Conservation (phyloP, 2,113 vertebrate genomes). For the Oryzias woworae region DNA sequence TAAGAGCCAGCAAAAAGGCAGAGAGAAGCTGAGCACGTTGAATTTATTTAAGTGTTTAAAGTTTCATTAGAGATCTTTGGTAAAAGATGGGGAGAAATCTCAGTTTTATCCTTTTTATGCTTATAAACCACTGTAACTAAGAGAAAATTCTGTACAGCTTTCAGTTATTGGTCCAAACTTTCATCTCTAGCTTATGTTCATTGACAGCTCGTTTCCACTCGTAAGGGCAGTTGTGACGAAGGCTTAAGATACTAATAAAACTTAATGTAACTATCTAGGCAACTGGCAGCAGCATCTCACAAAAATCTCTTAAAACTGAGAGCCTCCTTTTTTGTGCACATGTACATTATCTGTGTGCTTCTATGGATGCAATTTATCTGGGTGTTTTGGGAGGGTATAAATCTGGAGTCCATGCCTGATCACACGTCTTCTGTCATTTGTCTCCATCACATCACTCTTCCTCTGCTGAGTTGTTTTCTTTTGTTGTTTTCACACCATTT, state of each 20-base stretch:
- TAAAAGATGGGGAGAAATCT: not conserved
- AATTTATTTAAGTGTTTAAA: not conserved
- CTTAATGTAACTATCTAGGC: conserved; percentile 48
- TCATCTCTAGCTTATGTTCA: not conserved
- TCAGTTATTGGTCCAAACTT: not conserved
- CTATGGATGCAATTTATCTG: not conserved
- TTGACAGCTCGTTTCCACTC: too few species aligned
- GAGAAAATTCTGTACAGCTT: not conserved
- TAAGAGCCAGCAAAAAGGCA: conserved; percentile 19
- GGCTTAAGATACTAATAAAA: conserved; percentile 25
- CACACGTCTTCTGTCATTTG: conserved; percentile 26
- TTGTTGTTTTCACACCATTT: conserved; percentile 36
- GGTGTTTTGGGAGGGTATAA: conserved; percentile 12
- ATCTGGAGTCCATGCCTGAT: conserved; percentile 4
- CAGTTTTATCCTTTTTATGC: not conserved
- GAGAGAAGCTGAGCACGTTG: not conserved
- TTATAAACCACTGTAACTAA: not conserved
- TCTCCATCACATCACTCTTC: conserved; percentile 42
- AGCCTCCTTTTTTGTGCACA: not conserved
- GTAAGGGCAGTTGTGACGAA: too few species aligned
- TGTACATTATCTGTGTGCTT: not conserved
- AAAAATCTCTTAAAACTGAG: conserved; percentile 7
- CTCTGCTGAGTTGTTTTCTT: conserved; percentile 34
- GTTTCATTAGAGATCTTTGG: not conserved
- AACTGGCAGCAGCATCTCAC: conserved; percentile 50